Evolutionary conservation across 2,113 vertebrate genomes (phyloP), one percentile per base, ranked within the genome.

Genomic region (Antigone vipio): DNA sequence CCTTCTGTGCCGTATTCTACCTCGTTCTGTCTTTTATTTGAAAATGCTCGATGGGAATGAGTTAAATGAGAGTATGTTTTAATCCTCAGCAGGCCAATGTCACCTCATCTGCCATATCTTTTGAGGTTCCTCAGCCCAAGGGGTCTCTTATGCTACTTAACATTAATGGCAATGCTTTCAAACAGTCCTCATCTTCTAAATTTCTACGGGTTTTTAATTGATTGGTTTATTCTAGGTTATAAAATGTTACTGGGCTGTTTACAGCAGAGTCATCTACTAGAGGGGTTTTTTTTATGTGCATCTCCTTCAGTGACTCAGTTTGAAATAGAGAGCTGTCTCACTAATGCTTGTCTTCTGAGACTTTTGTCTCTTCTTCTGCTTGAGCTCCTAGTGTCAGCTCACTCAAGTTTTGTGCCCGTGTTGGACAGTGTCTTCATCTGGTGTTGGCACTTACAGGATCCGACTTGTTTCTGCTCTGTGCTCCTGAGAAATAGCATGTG

Each of bases 111-210:
- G 52, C 44, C 15, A 0, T 16, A 4, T 27, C 15, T 38, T 44
- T 34, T 55, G 72, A 64, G 44, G 12, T 59, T 50, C 40, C 67
- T 58, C 34, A 13, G 49, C 20, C 22, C 15, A 18, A 23, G 50
- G 49, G 27, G 45, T 55, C 30, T 63, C 42, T 74, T 16, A 6
- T 9, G 35, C 52, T 58, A 5, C 38, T 74, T 9, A 24, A 12
- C 8, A 6, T 26, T 44, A 29, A 63, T 22, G 29, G n/a, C 26
- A 29, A 15, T 38, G 55, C 71, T 90, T 73, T 58, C 47, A n/a
- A 58, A 32, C 6, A 3, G 21, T 23, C 30, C 45, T 74, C 0
- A 1, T 62, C 81, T 47, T 35, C 60, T 67, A 11, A 5, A 1
- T 40, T 34, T 60, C n/a, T 58, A 12, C 0, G 0, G 22, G 30